Evolutionary conservation across 2,888 invertebrate species (phyloP).

Genomic region (Hemithea aestivaria): DNA sequence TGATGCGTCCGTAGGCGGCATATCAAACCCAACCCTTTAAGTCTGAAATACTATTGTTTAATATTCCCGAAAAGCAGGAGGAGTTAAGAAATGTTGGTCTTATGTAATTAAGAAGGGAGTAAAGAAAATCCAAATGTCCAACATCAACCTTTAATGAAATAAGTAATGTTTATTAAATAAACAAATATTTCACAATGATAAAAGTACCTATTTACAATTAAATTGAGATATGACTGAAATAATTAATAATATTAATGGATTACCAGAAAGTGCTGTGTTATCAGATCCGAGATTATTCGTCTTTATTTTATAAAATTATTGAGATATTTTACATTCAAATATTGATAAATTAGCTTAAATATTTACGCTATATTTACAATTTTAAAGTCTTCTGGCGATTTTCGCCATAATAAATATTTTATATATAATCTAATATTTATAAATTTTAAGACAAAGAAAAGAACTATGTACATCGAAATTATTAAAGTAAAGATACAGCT

Average conservation of each 20-base stretch:
- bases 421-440: too few relatives aligned
- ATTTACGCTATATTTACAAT: constrained; percentile 2
- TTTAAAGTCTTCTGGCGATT: too few relatives aligned
- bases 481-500: too few relatives aligned
- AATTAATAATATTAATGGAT: constrained; percentile 4
- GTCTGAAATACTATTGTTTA: too few relatives aligned
- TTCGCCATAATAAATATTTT: too few relatives aligned
- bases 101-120: too few relatives aligned
- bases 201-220: constrained; percentile 32
- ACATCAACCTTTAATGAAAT: constrained; percentile 65
- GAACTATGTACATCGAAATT: too few relatives aligned
- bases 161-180: constrained; percentile 35
- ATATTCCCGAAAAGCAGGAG: too few relatives aligned
- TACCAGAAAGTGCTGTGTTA: constrained; percentile 8
- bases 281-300: constrained; percentile 6
- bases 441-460: too few relatives aligned
- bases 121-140: constrained; percentile 35
- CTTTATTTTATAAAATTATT: constrained; percentile 13
- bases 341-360: not conserved
- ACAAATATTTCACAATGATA: constrained; percentile 43
- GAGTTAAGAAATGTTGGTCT: too few relatives aligned
- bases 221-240: constrained; percentile 8
- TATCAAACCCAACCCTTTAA: too few relatives aligned
- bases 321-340: constrained; percentile 6
- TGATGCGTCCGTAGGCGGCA: too few relatives aligned